phyloP scores from a whole-genome alignment of 1,140 invertebrate species.

The Pseudobourletiella spinata region DNA sequence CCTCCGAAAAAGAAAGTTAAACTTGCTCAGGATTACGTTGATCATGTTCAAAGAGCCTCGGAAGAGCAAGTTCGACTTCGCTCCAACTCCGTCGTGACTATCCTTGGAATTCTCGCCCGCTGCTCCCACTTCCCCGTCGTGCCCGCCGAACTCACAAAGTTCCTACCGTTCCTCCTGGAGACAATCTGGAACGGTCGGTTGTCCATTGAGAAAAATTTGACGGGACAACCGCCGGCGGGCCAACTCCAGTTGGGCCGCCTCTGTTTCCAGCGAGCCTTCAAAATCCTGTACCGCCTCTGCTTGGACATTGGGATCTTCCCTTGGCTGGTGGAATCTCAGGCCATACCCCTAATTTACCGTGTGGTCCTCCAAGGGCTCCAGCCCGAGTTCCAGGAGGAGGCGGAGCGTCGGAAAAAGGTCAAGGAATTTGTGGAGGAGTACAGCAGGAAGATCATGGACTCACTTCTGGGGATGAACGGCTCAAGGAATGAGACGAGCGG shows the following conservation, averaged over 20 bases:
- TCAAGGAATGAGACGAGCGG: background rate
- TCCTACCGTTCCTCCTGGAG: conserved; percentile 2
- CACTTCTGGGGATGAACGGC: background rate
- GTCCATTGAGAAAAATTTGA: background rate
- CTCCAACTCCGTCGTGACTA: background rate
- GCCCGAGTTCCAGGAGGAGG: background rate
- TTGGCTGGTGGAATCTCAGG: background rate
- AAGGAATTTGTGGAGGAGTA: background rate
- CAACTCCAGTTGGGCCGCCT: background rate
- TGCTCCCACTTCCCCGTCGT: background rate
- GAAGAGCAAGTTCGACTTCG: background rate
- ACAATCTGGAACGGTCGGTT: background rate
- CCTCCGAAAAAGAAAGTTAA: background rate
- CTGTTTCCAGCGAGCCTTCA: background rate
- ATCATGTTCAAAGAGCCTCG: background rate
- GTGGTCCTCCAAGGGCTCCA: background rate
- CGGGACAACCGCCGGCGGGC: background rate
- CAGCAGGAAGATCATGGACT: background rate
- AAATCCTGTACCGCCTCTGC: background rate
- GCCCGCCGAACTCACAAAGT: background rate
- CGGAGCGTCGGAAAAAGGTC: background rate
- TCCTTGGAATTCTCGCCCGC: background rate
- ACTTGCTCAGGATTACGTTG: background rate
- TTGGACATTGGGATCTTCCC: background rate
- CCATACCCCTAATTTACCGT: background rate